Conservation (phyloP, 2,888 invertebrate species). For the Lymantria monacha region DNA sequence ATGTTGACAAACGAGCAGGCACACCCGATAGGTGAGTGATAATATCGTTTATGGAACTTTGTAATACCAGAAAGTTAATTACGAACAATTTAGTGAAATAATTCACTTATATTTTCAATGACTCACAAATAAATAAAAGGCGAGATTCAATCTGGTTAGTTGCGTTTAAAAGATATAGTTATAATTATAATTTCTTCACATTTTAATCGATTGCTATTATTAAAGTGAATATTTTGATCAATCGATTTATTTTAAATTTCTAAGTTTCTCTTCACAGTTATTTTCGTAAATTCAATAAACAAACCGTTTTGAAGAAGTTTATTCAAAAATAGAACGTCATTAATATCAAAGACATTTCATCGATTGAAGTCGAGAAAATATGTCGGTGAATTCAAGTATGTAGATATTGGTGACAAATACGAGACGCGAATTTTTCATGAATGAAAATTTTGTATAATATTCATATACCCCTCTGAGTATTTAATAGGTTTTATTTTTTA, state of each 20-base stretch:
- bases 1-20: too few relatives aligned
- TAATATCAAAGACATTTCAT: conserved; percentile 23
- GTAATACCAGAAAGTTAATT: too few relatives aligned
- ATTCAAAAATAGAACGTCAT: conserved; percentile 14
- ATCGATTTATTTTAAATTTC: not conserved
- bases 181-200: too few relatives aligned
- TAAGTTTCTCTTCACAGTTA: conserved; percentile 3
- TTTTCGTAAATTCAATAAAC: conserved; percentile 13
- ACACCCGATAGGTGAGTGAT: too few relatives aligned
- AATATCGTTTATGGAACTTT: too few relatives aligned
- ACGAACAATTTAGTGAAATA: too few relatives aligned
- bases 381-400: conserved; percentile 19
- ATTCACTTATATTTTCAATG: too few relatives aligned
- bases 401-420: conserved; percentile 15
- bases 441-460: not conserved
- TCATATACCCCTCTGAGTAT: too few relatives aligned
- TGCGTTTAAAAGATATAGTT: too few relatives aligned
- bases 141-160: too few relatives aligned
- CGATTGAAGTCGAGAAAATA: conserved; percentile 24
- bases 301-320: conserved; percentile 15
- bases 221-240: not conserved
- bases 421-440: conserved; percentile 1
- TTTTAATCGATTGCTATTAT: not conserved
- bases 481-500: too few relatives aligned
- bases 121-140: too few relatives aligned